Percentiles rank a stretch among this genome's conserved stretches.
phyloP scores from a whole-genome alignment of 37 sponge, comb jelly and placozoan genomes.

The Sycon ciliatum region DNA sequence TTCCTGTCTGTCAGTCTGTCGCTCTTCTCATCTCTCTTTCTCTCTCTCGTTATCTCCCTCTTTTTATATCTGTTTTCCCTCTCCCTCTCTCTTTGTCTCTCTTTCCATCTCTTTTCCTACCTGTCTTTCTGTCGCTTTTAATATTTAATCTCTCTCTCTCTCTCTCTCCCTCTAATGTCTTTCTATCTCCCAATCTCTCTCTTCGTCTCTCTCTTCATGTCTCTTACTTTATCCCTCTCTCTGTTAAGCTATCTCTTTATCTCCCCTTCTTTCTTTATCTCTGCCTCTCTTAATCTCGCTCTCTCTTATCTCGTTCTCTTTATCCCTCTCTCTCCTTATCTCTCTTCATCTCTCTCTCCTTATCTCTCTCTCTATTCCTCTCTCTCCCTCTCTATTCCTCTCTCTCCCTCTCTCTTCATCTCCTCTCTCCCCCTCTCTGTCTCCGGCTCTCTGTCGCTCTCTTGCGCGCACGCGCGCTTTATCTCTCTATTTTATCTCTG shows the following conservation, averaged over 20 bases:
- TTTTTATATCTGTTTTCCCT: background rate
- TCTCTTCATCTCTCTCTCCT: background rate
- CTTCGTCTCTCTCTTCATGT: background rate
- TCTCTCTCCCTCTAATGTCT: background rate
- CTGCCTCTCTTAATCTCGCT: background rate
- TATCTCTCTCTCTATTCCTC: too few species aligned
- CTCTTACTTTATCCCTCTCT: background rate
- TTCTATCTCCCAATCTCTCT: background rate
- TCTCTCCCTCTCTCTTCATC: background rate
- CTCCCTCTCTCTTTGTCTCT: background rate
- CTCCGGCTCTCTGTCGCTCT: background rate
- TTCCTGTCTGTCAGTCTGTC: background rate
- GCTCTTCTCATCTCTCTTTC: background rate
- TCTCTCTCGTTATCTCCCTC: background rate
- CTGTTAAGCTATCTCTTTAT: background rate
- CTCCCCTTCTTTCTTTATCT: background rate
- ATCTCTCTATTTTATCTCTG: too few species aligned
- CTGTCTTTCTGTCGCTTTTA: background rate
- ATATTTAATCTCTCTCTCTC: background rate
- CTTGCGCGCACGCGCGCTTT: too few species aligned
- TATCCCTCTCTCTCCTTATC: background rate
- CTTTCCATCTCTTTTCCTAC: background rate
- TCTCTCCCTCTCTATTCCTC: background rate
- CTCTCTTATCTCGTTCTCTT: background rate
- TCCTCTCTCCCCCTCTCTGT: background rate